Base-by-base conservation (phyloP, 2,888 invertebrate genomes). In the Dusona sp. region DNA sequence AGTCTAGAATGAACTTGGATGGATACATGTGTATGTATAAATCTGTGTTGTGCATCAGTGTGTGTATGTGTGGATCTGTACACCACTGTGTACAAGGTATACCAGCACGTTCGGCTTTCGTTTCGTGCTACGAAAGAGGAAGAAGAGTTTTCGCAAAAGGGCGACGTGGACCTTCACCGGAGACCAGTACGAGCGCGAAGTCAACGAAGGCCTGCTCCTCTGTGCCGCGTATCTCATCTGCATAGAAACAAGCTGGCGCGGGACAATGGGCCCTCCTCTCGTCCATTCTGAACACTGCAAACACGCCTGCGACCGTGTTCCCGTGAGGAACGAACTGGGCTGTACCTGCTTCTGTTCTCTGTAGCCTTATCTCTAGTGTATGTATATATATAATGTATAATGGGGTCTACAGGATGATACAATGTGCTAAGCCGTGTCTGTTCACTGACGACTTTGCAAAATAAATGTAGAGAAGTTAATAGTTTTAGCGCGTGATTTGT, bases 191-290 rank as follows among this genome's bases (percentile, higher is more conserved):
- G 86, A 87, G 87, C 88, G 87, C 83, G 83, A 87, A 68, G 36
- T 72, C 88, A 88, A 86, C 88, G 86, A 88, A 88, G 87, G 83
- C 87, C 88, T 88, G 86, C 57, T 57, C 22, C 57, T 61, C 29
- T 61, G 57, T 29, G 88, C 90, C 89, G 91, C 90, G 90, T 91
- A 91, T 91, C 93, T 93, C 93, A 93, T 93, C 93, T 93, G 93
- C 93, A 93, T 93, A 92, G 93, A 93, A 93, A 93, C 93, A 93
- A 93, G 93, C 93, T 93, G 90, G 90, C 88, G 67, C 90, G 88
- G 92, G 91, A 93, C 93, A 93, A 93, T 93, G 90, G 91, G 91
- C 90, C 90, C 91, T 91, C 90, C 91, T 91, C 92, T 91, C 91
- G 91, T 91, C 90, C 92, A 91, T 92, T 92, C 91, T 89, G 91